A percentile compares a stretch with the other conserved stretches of the same genome.
Evolutionary conservation across 2,113 vertebrate species (phyloP).

Genomic region (Oenanthe melanoleuca): DNA sequence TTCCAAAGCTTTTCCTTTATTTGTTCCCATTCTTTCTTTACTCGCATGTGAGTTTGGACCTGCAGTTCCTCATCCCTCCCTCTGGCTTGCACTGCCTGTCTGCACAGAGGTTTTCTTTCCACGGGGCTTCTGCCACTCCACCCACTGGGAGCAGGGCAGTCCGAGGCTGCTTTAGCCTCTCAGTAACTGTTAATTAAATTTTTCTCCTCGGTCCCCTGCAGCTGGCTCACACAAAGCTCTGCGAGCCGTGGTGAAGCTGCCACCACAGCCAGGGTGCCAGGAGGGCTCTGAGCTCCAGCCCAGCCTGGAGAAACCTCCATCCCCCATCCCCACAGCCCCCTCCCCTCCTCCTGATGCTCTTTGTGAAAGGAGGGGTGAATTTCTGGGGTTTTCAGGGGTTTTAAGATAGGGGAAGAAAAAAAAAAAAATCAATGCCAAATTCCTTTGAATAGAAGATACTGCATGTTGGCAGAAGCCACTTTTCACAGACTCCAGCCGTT

Average conservation of each 20-base stretch:
- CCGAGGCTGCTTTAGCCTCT: background rate
- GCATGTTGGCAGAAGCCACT: slow-evolving; percentile 64
- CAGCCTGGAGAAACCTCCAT: background rate
- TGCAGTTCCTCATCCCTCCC: background rate
- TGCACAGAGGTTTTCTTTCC: background rate
- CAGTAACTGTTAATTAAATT: background rate
- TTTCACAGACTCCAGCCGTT: slow-evolving; percentile 44
- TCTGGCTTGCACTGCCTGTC: background rate
- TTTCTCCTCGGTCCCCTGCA: background rate
- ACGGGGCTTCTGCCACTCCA: background rate
- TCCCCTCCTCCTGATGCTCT: slow-evolving; percentile 5
- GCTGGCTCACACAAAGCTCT: background rate
- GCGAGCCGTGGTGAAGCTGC: background rate
- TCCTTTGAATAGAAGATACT: slow-evolving; percentile 55
- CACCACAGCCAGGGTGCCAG: background rate
- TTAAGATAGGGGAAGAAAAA: background rate
- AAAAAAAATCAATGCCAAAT: slow-evolving; percentile 26
- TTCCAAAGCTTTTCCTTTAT: background rate
- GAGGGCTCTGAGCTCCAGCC: background rate
- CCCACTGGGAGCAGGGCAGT: rapidly evolving
- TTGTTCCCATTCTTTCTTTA: background rate
- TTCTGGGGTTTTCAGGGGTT: slow-evolving; percentile 31
- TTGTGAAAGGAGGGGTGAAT: slow-evolving; percentile 13
- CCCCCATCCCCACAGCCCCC: background rate
- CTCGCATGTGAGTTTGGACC: background rate